Conservation (phyloP, 2,888 invertebrate species). For the Tridacna gigas region DNA sequence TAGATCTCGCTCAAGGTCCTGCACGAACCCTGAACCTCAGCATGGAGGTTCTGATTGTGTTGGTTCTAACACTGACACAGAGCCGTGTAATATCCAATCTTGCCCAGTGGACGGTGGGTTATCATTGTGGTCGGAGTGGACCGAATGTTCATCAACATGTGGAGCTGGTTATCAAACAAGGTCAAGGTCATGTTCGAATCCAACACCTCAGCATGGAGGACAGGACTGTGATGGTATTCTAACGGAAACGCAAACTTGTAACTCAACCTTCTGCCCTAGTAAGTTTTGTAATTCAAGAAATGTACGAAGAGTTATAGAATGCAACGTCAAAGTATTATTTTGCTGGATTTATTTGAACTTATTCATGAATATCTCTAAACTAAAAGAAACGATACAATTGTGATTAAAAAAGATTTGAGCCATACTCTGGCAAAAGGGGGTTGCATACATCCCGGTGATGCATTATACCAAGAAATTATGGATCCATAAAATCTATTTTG, state of each 20-base stretch:
- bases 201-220: constrained; percentile 27
- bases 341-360: too few species aligned
- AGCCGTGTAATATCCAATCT: constrained; percentile 35
- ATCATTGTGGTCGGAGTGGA: constrained; percentile 30
- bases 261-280: neutral
- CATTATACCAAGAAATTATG: too few species aligned
- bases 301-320: too few species aligned
- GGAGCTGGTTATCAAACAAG: constrained; percentile 27
- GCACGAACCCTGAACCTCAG: constrained; percentile 35
- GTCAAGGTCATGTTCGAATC: constrained; percentile 38
- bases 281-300: neutral
- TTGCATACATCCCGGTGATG: too few species aligned
- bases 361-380: too few species aligned
- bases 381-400: too few species aligned
- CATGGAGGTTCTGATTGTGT: constrained; percentile 47
- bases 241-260: neutral
- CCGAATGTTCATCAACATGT: constrained; percentile 30
- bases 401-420: too few species aligned
- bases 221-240: constrained; percentile 19
- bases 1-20: constrained; percentile 37
- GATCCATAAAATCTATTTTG: too few species aligned
- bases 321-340: too few species aligned
- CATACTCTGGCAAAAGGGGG: too few species aligned
- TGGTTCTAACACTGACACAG: constrained; percentile 28
- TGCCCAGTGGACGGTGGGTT: constrained; percentile 37